Conservation (phyloP, 2,888 invertebrate species). For the Sisyra nigra region DNA sequence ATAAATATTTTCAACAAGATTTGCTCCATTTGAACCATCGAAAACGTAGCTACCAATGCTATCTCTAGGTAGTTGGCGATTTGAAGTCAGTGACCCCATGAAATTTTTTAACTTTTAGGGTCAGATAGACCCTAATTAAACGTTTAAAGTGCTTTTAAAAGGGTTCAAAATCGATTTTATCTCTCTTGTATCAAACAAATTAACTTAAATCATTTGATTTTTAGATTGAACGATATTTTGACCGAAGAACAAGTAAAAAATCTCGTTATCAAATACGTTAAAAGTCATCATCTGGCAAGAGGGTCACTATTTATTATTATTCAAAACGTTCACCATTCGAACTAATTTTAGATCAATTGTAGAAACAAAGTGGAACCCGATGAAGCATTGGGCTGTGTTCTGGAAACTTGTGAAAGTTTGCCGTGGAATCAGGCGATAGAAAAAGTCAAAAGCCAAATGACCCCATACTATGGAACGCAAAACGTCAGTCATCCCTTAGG, state of each 20-base stretch:
- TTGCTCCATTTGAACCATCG: too few relatives aligned
- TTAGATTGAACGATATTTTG: background rate
- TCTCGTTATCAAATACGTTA: background rate
- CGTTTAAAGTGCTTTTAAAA: too few relatives aligned
- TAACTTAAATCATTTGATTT: too few relatives aligned
- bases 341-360: background rate
- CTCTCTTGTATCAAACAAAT: too few relatives aligned
- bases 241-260: background rate
- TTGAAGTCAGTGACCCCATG: too few relatives aligned
- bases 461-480: background rate
- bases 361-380: background rate
- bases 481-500: too few relatives aligned
- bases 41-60: too few relatives aligned
- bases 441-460: background rate
- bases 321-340: background rate
- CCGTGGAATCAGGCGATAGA: background rate
- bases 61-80: too few relatives aligned
- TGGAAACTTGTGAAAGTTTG: background rate
- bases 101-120: too few relatives aligned
- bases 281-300: slow-evolving; percentile 1
- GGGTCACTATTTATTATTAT: background rate
- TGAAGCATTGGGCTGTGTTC: background rate
- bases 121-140: too few relatives aligned
- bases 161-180: too few relatives aligned
- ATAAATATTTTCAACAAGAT: too few relatives aligned